phyloP scores from a whole-genome alignment of 2,797 vertebrate species.

The Pagetopsis macropterus region DNA sequence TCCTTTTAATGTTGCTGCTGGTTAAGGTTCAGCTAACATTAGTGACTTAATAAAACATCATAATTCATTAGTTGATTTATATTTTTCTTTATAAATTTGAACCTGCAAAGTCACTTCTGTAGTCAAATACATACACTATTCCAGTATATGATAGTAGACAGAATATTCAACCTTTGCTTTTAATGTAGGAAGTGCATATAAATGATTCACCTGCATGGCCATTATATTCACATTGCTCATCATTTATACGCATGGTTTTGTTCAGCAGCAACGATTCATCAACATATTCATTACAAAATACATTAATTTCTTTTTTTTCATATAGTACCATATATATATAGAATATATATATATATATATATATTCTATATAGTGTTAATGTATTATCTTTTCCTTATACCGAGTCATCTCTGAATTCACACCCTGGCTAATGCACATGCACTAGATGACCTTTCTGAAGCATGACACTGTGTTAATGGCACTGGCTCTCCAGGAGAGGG shows the following conservation, averaged over 20 bases:
- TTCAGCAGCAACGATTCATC: background rate
- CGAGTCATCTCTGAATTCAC: background rate
- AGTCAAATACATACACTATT: background rate
- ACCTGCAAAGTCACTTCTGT: no score
- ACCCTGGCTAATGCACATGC: background rate
- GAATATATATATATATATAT: background rate
- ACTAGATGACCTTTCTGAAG: background rate
- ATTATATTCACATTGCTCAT: background rate
- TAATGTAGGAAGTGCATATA: background rate
- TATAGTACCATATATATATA: no score
- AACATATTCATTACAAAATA: background rate
- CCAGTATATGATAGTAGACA: background rate
- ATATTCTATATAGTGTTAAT: background rate
- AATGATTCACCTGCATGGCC: background rate
- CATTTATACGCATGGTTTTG: background rate
- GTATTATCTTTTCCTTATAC: background rate
- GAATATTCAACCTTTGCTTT: background rate
- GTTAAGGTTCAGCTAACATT: no score
- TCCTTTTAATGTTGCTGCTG: no score
- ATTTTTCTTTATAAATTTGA: no score
- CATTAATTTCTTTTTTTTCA: no score
- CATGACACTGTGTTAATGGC: constrained; percentile 1
- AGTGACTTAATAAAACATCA: no score
- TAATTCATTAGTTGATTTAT: no score
- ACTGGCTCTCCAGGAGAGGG: constrained; percentile 68